Evolutionary conservation across 2,888 invertebrate species (phyloP).

Genomic region (Beris chalybata): DNA sequence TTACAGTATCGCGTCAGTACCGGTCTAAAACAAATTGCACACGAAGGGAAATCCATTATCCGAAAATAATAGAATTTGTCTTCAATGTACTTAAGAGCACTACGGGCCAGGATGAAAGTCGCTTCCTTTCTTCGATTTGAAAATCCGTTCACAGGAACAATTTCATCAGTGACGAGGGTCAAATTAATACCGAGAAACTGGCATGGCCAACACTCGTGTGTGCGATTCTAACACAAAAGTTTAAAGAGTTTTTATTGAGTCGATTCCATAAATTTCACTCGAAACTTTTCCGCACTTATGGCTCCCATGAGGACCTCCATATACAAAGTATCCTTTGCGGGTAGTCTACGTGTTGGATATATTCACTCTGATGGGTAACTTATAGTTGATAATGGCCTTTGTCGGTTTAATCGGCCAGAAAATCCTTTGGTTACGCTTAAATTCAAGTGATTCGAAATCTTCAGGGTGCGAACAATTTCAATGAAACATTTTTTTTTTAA

Average conservation of each 20-base stretch:
- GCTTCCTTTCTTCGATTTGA: constrained; percentile 4
- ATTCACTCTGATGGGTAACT: not conserved
- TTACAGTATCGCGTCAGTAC: too few relatives aligned
- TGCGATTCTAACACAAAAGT: constrained; percentile 10
- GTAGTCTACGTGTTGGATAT: not conserved
- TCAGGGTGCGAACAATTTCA: constrained; percentile 11
- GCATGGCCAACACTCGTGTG: not conserved
- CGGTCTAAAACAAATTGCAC: too few relatives aligned
- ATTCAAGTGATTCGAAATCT: constrained; percentile 13
- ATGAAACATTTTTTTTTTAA: too few relatives aligned
- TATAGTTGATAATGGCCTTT: constrained; percentile 24
- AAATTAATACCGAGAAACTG: constrained; percentile 17
- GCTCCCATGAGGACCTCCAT: constrained; percentile 17
- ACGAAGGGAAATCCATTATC: too few relatives aligned
- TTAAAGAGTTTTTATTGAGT: constrained; percentile 19
- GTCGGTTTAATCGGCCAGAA: constrained; percentile 26
- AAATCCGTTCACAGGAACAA: constrained; percentile 21
- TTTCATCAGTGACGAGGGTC: constrained; percentile 31
- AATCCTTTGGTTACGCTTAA: constrained; percentile 25
- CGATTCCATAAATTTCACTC: constrained; percentile 29
- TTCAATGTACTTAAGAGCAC: constrained; percentile 6
- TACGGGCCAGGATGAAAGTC: constrained; percentile 1
- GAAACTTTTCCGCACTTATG: constrained; percentile 30
- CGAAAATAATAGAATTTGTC: too few relatives aligned
- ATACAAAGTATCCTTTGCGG: constrained; percentile 1